Conservation (phyloP, 2,797 vertebrate genomes). For the Enteromius anoplus region DNA sequence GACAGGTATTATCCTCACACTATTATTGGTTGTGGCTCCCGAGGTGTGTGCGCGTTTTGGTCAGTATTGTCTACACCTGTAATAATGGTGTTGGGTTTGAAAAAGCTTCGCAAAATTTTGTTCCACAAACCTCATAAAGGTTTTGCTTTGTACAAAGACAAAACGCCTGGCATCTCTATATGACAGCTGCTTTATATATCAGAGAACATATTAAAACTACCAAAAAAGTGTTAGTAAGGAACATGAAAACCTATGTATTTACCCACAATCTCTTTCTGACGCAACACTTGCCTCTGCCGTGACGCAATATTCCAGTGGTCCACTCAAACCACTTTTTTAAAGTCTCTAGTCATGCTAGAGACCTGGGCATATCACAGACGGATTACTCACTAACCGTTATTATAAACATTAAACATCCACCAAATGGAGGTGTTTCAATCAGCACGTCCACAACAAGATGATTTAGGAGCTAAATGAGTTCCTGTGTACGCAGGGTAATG, state of each 20-base stretch:
- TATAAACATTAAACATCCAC: slow-evolving; percentile 37
- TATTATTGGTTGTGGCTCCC: slow-evolving; percentile 31
- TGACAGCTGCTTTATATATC: background rate
- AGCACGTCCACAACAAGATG: slow-evolving; percentile 61
- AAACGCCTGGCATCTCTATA: background rate
- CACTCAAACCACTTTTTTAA: background rate
- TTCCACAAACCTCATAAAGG: slow-evolving; percentile 5
- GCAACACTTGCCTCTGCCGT: background rate
- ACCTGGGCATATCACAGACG: background rate
- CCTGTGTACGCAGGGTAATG: slow-evolving; percentile 63
- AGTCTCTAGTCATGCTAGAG: background rate
- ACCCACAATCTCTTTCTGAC: background rate
- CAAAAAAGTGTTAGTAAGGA: background rate
- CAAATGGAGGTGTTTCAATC: slow-evolving; percentile 73
- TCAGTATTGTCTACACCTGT: slow-evolving; percentile 14
- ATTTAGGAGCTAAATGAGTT: slow-evolving; percentile 73
- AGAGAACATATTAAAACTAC: background rate
- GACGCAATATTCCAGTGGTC: background rate
- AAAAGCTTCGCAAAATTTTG: background rate
- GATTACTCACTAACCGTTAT: background rate
- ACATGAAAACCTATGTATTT: background rate
- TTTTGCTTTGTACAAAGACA: background rate
- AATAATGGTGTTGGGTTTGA: slow-evolving; percentile 12
- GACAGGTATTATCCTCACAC: slow-evolving; percentile 33
- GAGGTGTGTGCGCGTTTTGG: slow-evolving; percentile 19